Evolutionary conservation across 53 echinoderm and acorn worm genomes (phyloP).

Genomic region (Temnopleurus reevesii): DNA sequence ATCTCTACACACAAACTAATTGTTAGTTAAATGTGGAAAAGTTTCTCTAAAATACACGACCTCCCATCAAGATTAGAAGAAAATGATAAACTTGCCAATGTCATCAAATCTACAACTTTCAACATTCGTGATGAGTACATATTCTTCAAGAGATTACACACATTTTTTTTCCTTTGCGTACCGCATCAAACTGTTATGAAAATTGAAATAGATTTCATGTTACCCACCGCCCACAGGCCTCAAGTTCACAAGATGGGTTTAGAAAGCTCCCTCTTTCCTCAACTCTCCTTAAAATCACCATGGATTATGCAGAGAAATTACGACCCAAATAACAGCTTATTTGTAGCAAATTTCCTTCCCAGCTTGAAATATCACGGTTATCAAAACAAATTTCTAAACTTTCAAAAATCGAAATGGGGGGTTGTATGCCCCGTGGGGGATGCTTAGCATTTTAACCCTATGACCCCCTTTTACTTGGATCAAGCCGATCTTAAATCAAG

Average conservation of each 20-base stretch:
- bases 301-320: slow-evolving; percentile 30
- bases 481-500: neutral
- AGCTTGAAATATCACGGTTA: slow-evolving; percentile 52
- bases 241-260: slow-evolving; percentile 1
- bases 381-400: slow-evolving; percentile 54
- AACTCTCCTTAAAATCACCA: neutral
- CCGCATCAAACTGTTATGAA: slow-evolving; percentile 36
- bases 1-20: neutral
- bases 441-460: neutral
- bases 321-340: slow-evolving; percentile 25
- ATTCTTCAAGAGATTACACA: neutral
- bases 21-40: neutral
- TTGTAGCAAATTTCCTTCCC: slow-evolving; percentile 55
- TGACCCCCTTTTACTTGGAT: neutral
- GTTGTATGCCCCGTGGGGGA: neutral
- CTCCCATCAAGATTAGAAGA: slow-evolving; percentile 1
- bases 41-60: neutral
- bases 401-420: slow-evolving; percentile 16
- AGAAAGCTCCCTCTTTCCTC: neutral
- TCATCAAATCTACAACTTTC: neutral
- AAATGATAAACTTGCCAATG: neutral
- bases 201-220: slow-evolving; percentile 43
- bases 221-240: slow-evolving; percentile 13
- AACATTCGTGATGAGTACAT: slow-evolving; percentile 6
- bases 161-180: neutral